phyloP scores from a whole-genome alignment of 2,888 invertebrate species.

The Ceratothoa steindachneri region DNA sequence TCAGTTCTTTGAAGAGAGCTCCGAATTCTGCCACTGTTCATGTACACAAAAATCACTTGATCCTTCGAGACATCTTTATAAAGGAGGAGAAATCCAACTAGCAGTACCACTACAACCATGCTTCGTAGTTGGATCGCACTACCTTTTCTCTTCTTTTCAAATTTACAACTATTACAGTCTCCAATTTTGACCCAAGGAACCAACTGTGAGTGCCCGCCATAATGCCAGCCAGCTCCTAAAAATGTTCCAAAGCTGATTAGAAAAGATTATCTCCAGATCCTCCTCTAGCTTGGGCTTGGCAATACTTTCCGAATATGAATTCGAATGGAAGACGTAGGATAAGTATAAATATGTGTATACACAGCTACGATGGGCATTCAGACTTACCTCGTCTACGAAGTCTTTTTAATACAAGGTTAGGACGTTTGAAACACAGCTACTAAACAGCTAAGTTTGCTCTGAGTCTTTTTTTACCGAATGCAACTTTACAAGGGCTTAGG shows the following conservation, averaged over 20 bases:
- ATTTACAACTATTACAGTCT: slow-evolving; percentile 4
- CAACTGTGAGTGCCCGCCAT: neutral
- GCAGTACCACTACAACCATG: neutral
- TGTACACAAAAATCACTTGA: no score
- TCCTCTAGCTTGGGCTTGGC: slow-evolving; percentile 1
- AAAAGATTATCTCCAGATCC: slow-evolving; percentile 6
- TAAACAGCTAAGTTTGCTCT: neutral
- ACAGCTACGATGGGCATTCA: neutral
- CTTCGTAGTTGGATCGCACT: no score
- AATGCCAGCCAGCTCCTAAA: neutral
- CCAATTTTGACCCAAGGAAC: slow-evolving; percentile 1
- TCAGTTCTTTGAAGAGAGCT: no score
- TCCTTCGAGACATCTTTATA: no score
- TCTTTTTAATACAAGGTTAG: neutral
- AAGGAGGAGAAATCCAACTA: no score
- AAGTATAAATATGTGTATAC: neutral
- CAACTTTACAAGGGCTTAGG: slow-evolving; percentile 41
- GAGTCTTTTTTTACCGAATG: slow-evolving; percentile 30
- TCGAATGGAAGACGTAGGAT: neutral
- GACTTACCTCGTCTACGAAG: neutral
- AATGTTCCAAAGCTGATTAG: slow-evolving; percentile 10
- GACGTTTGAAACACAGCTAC: neutral
- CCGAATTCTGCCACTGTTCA: no score
- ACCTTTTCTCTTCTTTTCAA: slow-evolving; percentile 1
- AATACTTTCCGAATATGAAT: slow-evolving; percentile 1